Evolutionary conservation across 2,888 invertebrate genomes (phyloP), one percentile per base, ranked within the genome.

Genomic region (Mythimna impura): DNA sequence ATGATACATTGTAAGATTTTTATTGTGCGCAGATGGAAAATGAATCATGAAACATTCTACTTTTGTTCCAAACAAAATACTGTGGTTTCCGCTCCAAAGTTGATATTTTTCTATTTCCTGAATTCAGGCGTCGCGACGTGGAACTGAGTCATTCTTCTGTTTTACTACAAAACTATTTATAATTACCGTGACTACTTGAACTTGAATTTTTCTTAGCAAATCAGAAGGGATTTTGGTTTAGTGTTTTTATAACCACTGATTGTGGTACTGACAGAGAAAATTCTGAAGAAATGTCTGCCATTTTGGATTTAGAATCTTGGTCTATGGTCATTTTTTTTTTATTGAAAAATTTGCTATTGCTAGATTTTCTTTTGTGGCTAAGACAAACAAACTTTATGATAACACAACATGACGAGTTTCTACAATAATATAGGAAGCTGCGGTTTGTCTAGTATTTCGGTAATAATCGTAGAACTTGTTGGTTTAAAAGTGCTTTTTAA

Each of bases 61-160:
- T 68, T 68, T 81, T 81, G 73, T 76, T 72, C 50, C 69, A 47
- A 43, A 63, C 54, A 22, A 81, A 76, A 77, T 73, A 66, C 55
- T 80, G 72, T 72, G 81, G 81, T 80, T 80, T 81, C 77, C 77
- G 81, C 40, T 80, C 68, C 55, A 69, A 78, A 81, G 71, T 68
- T 34, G 68, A 60, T 74, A 66, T 78, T 81, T 70, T 78, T 78
- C 82, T 69, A 74, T 82, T 81, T 81, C 82, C 82, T 78, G 82
- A 82, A 60, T 74, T 52, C 78, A 81, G 66, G 66, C 62, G 70
- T 60, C 68, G 68, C 66, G 60, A 72, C 81, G 63, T 69, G 43
- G 14, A 14, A 22, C 34, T 80, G 78, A 78, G 10, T 82, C 80
- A 81, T 50, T 66, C 3, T 66, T 65, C 70, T 73, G 66, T 70